Evolutionary conservation across 2,888 invertebrate species (phyloP).

Genomic region (Tiphia femorata): DNA sequence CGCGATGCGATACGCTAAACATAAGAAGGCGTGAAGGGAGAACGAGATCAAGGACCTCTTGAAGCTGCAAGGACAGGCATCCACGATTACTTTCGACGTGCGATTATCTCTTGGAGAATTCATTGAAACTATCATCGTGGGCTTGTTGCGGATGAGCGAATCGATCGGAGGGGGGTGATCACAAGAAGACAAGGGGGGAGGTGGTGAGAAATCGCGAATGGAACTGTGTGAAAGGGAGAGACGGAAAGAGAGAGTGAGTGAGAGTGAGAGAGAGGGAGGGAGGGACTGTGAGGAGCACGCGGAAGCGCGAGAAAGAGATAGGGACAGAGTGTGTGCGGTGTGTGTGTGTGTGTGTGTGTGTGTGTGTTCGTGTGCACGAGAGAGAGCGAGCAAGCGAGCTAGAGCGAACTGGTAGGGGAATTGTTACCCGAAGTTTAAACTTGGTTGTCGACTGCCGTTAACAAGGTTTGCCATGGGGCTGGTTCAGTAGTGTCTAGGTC

Average conservation of each 20-base stretch:
- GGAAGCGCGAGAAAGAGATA: slow-evolving; percentile 18
- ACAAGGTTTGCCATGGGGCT: slow-evolving; percentile 68
- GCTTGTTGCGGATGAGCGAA: slow-evolving; percentile 6
- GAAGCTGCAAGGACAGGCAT: neutral
- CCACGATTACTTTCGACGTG: slow-evolving; percentile 22
- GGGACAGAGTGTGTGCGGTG: slow-evolving; percentile 26
- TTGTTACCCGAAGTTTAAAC: slow-evolving; percentile 69
- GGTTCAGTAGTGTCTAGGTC: slow-evolving; percentile 69
- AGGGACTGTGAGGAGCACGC: slow-evolving; percentile 13
- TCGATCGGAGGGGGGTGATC: neutral
- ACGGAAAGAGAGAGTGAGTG: slow-evolving; percentile 33
- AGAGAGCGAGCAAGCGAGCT: slow-evolving; percentile 35
- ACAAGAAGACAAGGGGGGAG: slow-evolving; percentile 28
- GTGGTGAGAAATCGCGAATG: too few species aligned
- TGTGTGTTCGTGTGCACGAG: slow-evolving; percentile 19
- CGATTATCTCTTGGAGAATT: slow-evolving; percentile 32
- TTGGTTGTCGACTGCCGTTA: slow-evolving; percentile 69
- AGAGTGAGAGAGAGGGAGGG: slow-evolving; percentile 16
- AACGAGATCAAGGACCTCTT: neutral
- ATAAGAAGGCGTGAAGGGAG: neutral
- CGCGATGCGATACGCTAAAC: neutral
- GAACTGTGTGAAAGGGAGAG: slow-evolving; percentile 15
- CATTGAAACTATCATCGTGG: slow-evolving; percentile 16
- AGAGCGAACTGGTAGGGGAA: slow-evolving; percentile 58
- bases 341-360: too few species aligned